Evolutionary conservation across 2,113 vertebrate genomes (phyloP).

Genomic region (Aegotheles bennettii): DNA sequence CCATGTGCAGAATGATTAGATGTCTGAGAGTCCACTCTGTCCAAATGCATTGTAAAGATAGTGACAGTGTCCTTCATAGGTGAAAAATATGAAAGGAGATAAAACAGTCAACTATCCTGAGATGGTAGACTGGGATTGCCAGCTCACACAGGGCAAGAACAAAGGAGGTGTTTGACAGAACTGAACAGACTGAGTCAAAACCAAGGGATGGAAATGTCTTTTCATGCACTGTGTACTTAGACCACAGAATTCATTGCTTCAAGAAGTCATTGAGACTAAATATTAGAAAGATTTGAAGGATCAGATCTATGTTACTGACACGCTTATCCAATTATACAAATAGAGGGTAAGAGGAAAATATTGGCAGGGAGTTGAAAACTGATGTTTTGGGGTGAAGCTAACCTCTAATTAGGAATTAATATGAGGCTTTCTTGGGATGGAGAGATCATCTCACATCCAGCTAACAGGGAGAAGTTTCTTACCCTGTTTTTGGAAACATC

Average conservation of each 20-base stretch:
- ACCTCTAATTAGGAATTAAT: slow-evolving; percentile 27
- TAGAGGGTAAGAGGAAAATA: not conserved
- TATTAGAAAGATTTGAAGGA: not conserved
- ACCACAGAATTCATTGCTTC: not conserved
- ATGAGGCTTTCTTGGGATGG: not conserved
- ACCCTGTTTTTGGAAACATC: not conserved
- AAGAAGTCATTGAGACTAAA: not conserved
- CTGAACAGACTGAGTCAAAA: not conserved
- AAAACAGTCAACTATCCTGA: not conserved
- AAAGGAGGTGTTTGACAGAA: not conserved
- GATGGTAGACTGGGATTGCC: not conserved
- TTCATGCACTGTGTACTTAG: not conserved
- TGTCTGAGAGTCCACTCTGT: not conserved
- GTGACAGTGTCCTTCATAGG: accelerated
- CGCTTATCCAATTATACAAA: not conserved
- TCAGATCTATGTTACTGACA: not conserved
- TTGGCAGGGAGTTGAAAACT: not conserved
- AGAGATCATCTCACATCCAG: not conserved
- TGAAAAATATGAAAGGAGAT: not conserved
- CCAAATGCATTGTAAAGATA: not conserved
- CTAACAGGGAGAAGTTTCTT: not conserved
- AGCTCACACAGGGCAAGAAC: not conserved
- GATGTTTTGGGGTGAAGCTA: not conserved
- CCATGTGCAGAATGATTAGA: not conserved
- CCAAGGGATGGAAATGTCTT: not conserved